phyloP scores from a whole-genome alignment of 2,797 vertebrate genomes.

The Eulemur rubriventer region DNA sequence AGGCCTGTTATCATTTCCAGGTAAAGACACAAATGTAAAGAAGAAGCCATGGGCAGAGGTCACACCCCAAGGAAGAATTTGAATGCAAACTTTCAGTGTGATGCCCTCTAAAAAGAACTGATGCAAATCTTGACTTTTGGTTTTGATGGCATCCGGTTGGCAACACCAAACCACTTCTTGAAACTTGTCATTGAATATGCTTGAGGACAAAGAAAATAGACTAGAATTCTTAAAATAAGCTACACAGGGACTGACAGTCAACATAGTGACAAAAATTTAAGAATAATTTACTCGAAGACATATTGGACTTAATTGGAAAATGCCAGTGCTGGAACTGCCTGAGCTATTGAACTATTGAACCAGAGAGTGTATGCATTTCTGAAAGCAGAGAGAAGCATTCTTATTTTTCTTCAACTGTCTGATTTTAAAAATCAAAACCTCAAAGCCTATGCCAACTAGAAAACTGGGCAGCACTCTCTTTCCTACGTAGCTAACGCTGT shows the following conservation, averaged over 20 bases:
- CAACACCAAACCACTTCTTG: conserved; percentile 36
- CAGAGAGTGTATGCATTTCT: background rate
- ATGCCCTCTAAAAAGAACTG: conserved; percentile 1
- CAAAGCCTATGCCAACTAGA: background rate
- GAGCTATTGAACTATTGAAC: background rate
- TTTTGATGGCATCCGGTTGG: conserved; percentile 55
- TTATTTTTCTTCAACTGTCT: background rate
- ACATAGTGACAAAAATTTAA: conserved; percentile 4
- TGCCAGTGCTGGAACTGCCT: background rate
- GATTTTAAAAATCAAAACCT: conserved; percentile 1
- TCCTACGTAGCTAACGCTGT: background rate
- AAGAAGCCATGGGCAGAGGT: conserved; percentile 31
- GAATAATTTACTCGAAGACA: conserved; percentile 16
- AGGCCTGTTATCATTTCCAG: conserved; percentile 43
- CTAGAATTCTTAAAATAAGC: conserved; percentile 25
- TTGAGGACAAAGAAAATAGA: conserved; percentile 25
- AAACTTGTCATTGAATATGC: conserved; percentile 28
- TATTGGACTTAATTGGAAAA: conserved; percentile 1
- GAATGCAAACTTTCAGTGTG: conserved; percentile 58
- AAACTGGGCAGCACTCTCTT: background rate
- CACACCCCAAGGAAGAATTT: conserved; percentile 26
- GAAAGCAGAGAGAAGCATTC: background rate
- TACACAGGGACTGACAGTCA: background rate
- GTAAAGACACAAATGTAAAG: conserved; percentile 45
- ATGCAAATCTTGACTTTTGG: conserved; percentile 52